Base-by-base conservation (phyloP, 2,113 vertebrate genomes). In the Orientallactaga bullata region DNA sequence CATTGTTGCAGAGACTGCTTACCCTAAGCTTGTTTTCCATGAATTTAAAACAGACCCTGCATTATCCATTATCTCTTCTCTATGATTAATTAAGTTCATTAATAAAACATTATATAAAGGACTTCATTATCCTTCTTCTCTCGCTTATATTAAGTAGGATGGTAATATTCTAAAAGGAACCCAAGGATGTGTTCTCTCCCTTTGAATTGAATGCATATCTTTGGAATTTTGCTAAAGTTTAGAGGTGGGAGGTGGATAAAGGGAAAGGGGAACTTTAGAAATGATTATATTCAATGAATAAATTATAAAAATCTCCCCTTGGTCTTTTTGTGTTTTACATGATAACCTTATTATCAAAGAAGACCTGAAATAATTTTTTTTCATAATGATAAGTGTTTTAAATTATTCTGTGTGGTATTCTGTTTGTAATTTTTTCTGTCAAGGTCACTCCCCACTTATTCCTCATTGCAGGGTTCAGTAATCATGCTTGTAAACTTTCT, bases 41-140 rank as follows among this genome's bases (percentile, higher is more conserved):
- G 84, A 86, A 93, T 88, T 90, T 95, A 69, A 95, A 89, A 93
- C 91, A 93, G 91, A 47, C 87, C 79, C 37, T 78, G 84, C 77
- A 88, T 96, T 89, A 74, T 90, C 68, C 79, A 80, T 94, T 92
- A 88, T 94, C 68, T 94, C 21, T 83, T 81, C 93, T 91, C 69
- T 77, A 94, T 97, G 80, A 21, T 60, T 88, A 69, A 97, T 98
- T 96, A 85, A 96, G 0, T 76, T 96, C 72, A 95, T 93, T 93
- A 94, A 91, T 95, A 92, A 90, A 95, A 84, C 87, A 80, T 73
- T 89, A 18, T 84, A 93, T 82, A 81, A 94, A 95, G 94, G 26
- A 13, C 26, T 91, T 81, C 39, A 81, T 95, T 95, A 92, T 97
- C 66, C 61, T 28, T 90, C 69, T 65, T 42, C 60, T 90, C 78